Evolutionary conservation across 2,888 invertebrate genomes (phyloP).

Genomic region (Drosophila paranaensis): DNA sequence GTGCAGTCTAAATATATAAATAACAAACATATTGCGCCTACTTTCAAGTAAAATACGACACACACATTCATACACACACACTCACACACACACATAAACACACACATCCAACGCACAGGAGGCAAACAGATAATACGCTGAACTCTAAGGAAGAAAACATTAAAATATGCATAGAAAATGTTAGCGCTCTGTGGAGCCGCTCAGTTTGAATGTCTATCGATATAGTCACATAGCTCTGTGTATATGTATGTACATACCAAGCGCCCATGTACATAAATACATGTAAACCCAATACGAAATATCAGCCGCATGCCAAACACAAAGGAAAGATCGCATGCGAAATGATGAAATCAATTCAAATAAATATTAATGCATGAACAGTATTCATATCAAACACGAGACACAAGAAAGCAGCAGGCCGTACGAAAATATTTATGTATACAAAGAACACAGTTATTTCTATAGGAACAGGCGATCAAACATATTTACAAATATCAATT

Average conservation of each 20-base stretch:
- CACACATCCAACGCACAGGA: conserved; percentile 29
- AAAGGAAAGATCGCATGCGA: not conserved
- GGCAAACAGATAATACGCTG: conserved; percentile 25
- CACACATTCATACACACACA: conserved; percentile 33
- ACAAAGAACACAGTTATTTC: conserved; percentile 48
- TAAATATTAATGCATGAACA: conserved; percentile 29
- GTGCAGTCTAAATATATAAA: conserved; percentile 60
- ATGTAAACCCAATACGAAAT: conserved; percentile 29
- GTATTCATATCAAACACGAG: conserved; percentile 64
- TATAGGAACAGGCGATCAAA: conserved; percentile 34
- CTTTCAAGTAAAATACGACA: conserved; percentile 41
- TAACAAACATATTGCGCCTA: conserved; percentile 61
- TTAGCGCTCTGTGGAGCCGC: conserved; percentile 19
- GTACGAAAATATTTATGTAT: conserved; percentile 63
- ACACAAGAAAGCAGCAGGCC: conserved; percentile 38
- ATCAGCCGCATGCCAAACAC: conserved; percentile 36
- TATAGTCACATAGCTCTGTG: conserved; percentile 26
- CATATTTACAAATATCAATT: conserved; percentile 66
- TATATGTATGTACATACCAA: conserved; percentile 65
- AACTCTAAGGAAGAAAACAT: conserved; percentile 33
- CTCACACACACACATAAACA: conserved; percentile 19
- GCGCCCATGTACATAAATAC: conserved; percentile 56
- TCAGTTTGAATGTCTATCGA: conserved; percentile 43
- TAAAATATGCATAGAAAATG: conserved; percentile 35
- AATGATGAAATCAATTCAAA: conserved; percentile 17